Conservation (phyloP, 2,888 invertebrate genomes). For the Melangyna quadrimaculata region DNA sequence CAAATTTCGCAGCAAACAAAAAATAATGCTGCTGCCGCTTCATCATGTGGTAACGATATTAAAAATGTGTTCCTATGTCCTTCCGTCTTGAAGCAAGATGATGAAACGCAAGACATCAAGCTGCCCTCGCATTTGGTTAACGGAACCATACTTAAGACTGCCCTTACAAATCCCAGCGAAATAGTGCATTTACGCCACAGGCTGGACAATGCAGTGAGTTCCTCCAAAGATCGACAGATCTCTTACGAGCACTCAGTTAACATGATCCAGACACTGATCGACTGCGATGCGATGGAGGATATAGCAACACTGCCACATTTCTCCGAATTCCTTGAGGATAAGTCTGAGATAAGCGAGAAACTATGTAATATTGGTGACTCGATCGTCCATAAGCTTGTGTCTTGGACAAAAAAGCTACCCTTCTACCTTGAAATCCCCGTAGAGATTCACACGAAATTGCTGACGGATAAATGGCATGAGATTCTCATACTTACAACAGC, state of each 20-base stretch:
- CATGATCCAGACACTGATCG: constrained; percentile 95
- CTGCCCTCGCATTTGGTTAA: constrained; percentile 90
- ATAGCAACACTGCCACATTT: constrained; percentile 95
- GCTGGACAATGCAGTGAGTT: constrained; percentile 93
- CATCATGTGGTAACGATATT: constrained; percentile 51
- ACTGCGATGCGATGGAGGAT: constrained; percentile 98
- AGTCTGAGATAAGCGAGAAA: constrained; percentile 94
- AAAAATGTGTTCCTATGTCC: constrained; percentile 69
- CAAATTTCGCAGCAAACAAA: constrained; percentile 75
- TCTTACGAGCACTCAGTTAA: constrained; percentile 91
- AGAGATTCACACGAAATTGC: constrained; percentile 95
- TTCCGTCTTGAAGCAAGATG: constrained; percentile 57
- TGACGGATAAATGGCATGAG: constrained; percentile 99
- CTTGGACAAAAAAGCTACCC: constrained; percentile 99
- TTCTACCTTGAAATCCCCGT: constrained; percentile 98
- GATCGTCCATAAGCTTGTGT: constrained; percentile 98
- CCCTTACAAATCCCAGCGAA: constrained; percentile 96
- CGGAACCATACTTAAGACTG: constrained; percentile 96
- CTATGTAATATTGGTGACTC: constrained; percentile 98
- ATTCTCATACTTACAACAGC: constrained; percentile 95
- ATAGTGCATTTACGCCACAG: constrained; percentile 93
- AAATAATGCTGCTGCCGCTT: constrained; percentile 33
- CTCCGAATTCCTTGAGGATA: constrained; percentile 94
- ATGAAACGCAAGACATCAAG: constrained; percentile 73
- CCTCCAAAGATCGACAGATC: constrained; percentile 91